Evolutionary conservation across 2,797 vertebrate species (phyloP), one percentile per base, ranked within the genome.

Genomic region (Helarctos malayanus): DNA sequence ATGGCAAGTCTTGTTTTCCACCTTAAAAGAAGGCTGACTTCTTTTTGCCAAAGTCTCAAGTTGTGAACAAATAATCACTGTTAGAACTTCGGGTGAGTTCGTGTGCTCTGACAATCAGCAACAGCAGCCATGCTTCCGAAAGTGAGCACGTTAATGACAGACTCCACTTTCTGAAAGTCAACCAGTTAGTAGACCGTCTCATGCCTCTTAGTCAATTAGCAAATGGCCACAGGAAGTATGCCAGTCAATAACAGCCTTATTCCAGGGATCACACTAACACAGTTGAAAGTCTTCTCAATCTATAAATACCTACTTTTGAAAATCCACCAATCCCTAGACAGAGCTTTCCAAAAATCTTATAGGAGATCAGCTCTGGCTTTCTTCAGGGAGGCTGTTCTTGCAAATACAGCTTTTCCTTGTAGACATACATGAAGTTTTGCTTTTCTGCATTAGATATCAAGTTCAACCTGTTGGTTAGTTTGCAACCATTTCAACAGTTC

Each of bases 1-100:
- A 88, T 35, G 76, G 25, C 54, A 91, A 61, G 35, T 76, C 65
- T 71, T 81, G 13, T 84, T 85, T 93, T 65, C 56, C 63, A 73
- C 91, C 68, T 69, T 82, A 54, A 85, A 79, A 87, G 35, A 76
- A 85, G 47, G 9, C 29, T 52, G 8, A 73, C 3, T 47, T 76
- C 10, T 76, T 78, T 45, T 35, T 25, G 21, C 63, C 69, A 41
- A 49, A 83, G 54, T 71, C 61, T 32, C n/a, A 69, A 75, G 12
- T 47, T 32, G 5, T 61, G 45, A 89, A 29, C 47, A 84, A 86
- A 18, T 61, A 82, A 75, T 75, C 29, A 35, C 41, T 21, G 2
- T 59, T 93, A 78, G 25, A 52, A 69, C 29, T 93, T 68, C 12
- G 21, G 32, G 54, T 93, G 38, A 78, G 69, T 76, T 41, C 21